These are phyloP conservation scores for Operophtera brumata DNA, from an alignment of 2,888 invertebrate species.

Conservation along the genomic window DNA sequence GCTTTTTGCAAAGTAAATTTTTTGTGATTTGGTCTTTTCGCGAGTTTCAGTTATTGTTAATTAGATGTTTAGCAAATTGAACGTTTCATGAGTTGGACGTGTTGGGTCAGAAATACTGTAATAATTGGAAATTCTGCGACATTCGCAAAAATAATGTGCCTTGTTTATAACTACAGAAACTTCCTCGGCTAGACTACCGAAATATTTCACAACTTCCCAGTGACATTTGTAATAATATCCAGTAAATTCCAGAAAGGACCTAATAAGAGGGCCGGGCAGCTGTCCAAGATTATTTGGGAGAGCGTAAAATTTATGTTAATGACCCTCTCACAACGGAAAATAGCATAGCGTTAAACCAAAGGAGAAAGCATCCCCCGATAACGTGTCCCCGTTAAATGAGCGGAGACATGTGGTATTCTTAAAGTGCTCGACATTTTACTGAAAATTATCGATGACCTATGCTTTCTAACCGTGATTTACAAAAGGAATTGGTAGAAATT, in stretches of 20 bases:
- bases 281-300: slow-evolving; percentile 65
- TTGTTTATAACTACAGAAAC: no score
- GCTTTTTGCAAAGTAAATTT: no score
- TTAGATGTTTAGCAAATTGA: no score
- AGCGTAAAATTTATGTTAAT: slow-evolving; percentile 76
- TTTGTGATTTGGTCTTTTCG: no score
- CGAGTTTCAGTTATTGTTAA: no score
- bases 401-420: slow-evolving; percentile 42
- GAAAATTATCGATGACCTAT: slow-evolving; percentile 36
- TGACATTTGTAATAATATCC: slow-evolving; percentile 55
- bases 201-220: slow-evolving; percentile 35
- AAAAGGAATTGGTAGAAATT: background rate
- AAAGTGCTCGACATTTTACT: slow-evolving; percentile 35
- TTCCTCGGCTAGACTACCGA: background rate
- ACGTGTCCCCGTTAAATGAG: slow-evolving; percentile 63
- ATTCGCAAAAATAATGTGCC: no score
- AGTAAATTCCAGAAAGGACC: slow-evolving; percentile 58
- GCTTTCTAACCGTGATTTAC: background rate
- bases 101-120: no score
- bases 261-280: slow-evolving; percentile 61
- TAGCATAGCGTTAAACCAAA: slow-evolving; percentile 64
- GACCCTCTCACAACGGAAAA: slow-evolving; percentile 58
- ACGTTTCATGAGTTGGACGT: no score
- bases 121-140: no score
- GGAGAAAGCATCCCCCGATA: slow-evolving; percentile 60